phyloP scores from a whole-genome alignment of 2,888 invertebrate species.

The Trissoscelio sp. region DNA sequence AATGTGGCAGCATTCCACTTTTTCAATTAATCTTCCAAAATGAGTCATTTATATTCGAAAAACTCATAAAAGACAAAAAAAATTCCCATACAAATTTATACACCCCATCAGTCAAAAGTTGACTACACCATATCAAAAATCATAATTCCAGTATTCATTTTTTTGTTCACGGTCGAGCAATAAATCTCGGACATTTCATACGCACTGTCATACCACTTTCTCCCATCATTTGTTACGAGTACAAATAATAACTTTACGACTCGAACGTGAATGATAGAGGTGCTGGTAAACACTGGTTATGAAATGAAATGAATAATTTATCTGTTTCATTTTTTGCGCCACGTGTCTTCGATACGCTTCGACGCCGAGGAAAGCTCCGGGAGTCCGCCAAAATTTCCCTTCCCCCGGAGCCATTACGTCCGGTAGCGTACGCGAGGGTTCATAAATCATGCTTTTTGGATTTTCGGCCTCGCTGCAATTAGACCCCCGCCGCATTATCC shows the following conservation, averaged over 20 bases:
- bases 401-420: conserved; percentile 49
- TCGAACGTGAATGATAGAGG: conserved; percentile 35
- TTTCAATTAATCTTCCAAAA: conserved; percentile 17
- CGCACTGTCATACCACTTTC: conserved; percentile 30
- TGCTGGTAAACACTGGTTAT: conserved; percentile 55
- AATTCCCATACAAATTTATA: conserved; percentile 18
- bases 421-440: conserved; percentile 44
- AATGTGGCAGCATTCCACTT: no score
- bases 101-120: conserved; percentile 27
- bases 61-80: neutral
- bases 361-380: conserved; percentile 39
- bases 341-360: conserved; percentile 66
- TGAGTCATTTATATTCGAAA: conserved; percentile 5
- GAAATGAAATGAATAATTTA: conserved; percentile 64
- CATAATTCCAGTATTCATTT: conserved; percentile 25
- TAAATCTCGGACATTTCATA: conserved; percentile 32
- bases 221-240: conserved; percentile 39
- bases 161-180: neutral
- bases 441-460: conserved; percentile 70
- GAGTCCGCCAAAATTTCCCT: conserved; percentile 32
- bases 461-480: conserved; percentile 61
- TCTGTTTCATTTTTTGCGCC: conserved; percentile 59
- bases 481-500: conserved; percentile 61
- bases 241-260: conserved; percentile 39
- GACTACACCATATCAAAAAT: conserved; percentile 23